phyloP scores from a whole-genome alignment of 1,140 invertebrate species.

The Himalopsyche phryganea region DNA sequence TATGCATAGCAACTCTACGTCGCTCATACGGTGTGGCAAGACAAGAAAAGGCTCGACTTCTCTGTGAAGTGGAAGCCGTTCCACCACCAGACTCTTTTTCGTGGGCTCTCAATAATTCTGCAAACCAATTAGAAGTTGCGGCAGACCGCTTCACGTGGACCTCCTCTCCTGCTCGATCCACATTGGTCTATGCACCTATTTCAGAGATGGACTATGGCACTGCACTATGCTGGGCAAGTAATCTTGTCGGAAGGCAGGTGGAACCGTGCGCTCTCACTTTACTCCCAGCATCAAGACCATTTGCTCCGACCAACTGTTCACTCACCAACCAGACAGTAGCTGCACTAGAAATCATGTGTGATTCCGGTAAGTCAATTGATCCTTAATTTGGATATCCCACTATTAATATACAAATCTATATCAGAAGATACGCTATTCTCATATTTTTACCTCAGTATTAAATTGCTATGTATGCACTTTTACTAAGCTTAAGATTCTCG shows the following conservation, averaged over 20 bases:
- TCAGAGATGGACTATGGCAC: constrained; percentile 73
- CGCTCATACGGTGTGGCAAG: constrained; percentile 80
- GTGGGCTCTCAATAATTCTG: constrained; percentile 88
- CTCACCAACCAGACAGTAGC: constrained; percentile 77
- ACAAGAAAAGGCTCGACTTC: constrained; percentile 73
- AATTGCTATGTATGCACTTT: no score
- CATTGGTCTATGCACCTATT: constrained; percentile 74
- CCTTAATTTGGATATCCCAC: no score
- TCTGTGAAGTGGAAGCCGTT: constrained; percentile 83
- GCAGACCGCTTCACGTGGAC: constrained; percentile 57
- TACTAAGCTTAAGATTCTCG: no score
- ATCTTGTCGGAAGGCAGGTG: constrained; percentile 63
- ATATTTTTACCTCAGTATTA: no score
- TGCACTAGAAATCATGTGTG: constrained; percentile 58
- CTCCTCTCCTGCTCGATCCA: constrained; percentile 61
- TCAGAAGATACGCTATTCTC: no score
- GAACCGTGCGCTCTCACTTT: constrained; percentile 68
- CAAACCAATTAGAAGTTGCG: constrained; percentile 62
- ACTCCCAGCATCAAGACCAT: constrained; percentile 70
- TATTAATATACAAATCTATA: no score
- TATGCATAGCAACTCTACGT: constrained; percentile 75
- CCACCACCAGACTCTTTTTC: constrained; percentile 78
- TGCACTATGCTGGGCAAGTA: constrained; percentile 63
- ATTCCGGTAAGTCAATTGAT: constrained; percentile 42
- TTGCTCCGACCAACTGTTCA: constrained; percentile 73